These are phyloP conservation scores for Heliconius erato DNA, from an alignment of 2,888 invertebrate genomes.

Conservation along the genomic window DNA sequence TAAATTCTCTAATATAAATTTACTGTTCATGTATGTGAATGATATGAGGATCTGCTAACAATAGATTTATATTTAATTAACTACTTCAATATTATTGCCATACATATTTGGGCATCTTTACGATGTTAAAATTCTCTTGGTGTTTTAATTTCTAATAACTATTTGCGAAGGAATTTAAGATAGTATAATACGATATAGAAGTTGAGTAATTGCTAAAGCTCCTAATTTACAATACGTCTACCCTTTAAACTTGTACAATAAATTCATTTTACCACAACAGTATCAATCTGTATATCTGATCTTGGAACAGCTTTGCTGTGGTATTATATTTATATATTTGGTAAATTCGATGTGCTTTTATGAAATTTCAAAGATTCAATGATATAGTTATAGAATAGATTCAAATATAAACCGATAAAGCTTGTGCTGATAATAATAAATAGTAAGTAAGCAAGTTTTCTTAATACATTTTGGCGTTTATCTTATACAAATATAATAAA, in stretches of 20 bases:
- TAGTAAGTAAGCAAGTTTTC: slow-evolving; percentile 20
- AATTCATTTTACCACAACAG: slow-evolving; percentile 41
- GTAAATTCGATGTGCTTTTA: slow-evolving; percentile 52
- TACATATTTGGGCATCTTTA: slow-evolving; percentile 55
- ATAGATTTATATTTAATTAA: slow-evolving; percentile 47
- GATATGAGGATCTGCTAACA: slow-evolving; percentile 37
- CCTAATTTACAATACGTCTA: slow-evolving; percentile 48
- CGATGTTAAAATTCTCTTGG: slow-evolving; percentile 48
- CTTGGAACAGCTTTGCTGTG: slow-evolving; percentile 36
- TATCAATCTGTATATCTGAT: slow-evolving; percentile 28
- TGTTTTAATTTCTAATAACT: slow-evolving; percentile 50
- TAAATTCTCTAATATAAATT: background rate
- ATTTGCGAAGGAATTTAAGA: slow-evolving; percentile 45
- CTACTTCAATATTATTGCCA: slow-evolving; percentile 59
- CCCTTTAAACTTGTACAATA: slow-evolving; percentile 48
- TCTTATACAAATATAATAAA: background rate
- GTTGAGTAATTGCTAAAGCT: slow-evolving; percentile 49
- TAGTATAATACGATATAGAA: slow-evolving; percentile 43
- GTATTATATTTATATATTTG: slow-evolving; percentile 36
- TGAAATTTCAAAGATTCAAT: slow-evolving; percentile 39
- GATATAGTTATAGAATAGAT: slow-evolving; percentile 31
- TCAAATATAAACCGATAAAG: slow-evolving; percentile 34
- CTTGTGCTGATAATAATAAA: slow-evolving; percentile 37
- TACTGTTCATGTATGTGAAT: slow-evolving; percentile 22
- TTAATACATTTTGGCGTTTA: background rate